Conservation (phyloP, 2,113 vertebrate genomes). For the Synodontis membranacea region DNA sequence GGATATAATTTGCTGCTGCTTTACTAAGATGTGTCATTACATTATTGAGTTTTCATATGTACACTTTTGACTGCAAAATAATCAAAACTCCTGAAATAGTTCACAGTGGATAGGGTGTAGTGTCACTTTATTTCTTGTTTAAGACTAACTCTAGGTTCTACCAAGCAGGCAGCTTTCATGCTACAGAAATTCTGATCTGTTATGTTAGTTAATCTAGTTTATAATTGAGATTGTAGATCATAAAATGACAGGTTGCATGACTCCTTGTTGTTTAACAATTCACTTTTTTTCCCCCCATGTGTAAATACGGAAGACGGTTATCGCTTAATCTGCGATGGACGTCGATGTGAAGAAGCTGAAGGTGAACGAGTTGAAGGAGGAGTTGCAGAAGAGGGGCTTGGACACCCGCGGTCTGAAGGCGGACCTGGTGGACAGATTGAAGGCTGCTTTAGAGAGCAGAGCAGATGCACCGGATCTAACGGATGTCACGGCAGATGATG, state of each 20-base stretch:
- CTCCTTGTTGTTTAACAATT: neutral
- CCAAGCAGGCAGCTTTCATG: neutral
- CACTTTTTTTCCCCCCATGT: neutral
- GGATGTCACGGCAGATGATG: constrained; percentile 53
- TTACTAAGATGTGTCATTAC: neutral
- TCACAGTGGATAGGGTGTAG: neutral
- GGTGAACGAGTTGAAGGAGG: constrained; percentile 86
- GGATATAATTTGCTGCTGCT: neutral
- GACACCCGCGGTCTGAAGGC: constrained; percentile 85
- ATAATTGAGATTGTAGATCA: too few relatives aligned
- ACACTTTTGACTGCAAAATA: neutral
- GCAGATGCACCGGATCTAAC: constrained; percentile 28
- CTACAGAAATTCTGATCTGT: neutral
- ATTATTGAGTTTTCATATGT: neutral
- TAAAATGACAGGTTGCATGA: neutral
- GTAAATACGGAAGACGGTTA: neutral
- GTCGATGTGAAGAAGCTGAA: constrained; percentile 87
- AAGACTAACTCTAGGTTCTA: neutral
- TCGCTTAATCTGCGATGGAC: constrained; percentile 59
- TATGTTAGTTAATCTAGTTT: too few relatives aligned
- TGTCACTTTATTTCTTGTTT: neutral
- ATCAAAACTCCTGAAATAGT: neutral
- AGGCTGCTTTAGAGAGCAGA: constrained; percentile 76
- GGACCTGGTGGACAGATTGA: constrained; percentile 83
- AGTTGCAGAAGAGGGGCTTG: constrained; percentile 82